Evolutionary conservation across 2,797 vertebrate species (phyloP).

Genomic region (Cyclura pinguis): DNA sequence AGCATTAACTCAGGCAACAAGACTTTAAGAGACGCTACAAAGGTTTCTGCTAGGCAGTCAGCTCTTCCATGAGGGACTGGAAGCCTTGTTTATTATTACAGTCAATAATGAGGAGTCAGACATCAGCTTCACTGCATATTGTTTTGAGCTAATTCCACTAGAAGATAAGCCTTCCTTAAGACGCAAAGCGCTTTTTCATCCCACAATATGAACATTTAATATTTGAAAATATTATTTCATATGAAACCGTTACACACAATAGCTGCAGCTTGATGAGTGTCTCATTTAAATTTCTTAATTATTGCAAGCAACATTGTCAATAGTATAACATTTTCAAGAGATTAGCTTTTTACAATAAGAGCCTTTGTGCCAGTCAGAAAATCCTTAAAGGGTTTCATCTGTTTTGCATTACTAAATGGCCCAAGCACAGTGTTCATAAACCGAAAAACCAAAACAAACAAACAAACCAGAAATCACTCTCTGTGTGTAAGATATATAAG

Average conservation of each 20-base stretch:
- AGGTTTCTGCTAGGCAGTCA: neutral
- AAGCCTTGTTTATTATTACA: constrained; percentile 36
- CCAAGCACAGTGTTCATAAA: constrained; percentile 63
- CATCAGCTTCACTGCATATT: constrained; percentile 60
- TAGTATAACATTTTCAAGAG: constrained; percentile 73
- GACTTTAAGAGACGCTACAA: neutral
- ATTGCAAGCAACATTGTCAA: constrained; percentile 70
- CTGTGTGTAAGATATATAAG: constrained; percentile 58
- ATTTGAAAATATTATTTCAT: constrained; percentile 76
- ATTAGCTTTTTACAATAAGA: constrained; percentile 74
- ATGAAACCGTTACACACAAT: constrained; percentile 75
- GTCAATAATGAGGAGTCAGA: constrained; percentile 27
- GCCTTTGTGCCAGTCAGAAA: constrained; percentile 64
- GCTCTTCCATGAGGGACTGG: constrained; percentile 12
- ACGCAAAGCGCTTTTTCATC: constrained; percentile 64
- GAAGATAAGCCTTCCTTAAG: constrained; percentile 71
- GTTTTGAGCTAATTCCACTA: constrained; percentile 67
- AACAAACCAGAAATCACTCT: neutral
- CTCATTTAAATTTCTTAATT: constrained; percentile 78
- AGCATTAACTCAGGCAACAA: neutral
- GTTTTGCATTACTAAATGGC: constrained; percentile 67
- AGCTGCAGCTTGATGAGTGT: constrained; percentile 69
- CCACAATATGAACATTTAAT: constrained; percentile 70
- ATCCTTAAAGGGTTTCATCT: constrained; percentile 66
- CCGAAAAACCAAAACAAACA: neutral